A percentile compares a stretch with the other conserved stretches of the same genome.
These are phyloP conservation scores for Drosophila busckii DNA, from an alignment of 1,140 invertebrate species.

Conservation along the genomic window DNA sequence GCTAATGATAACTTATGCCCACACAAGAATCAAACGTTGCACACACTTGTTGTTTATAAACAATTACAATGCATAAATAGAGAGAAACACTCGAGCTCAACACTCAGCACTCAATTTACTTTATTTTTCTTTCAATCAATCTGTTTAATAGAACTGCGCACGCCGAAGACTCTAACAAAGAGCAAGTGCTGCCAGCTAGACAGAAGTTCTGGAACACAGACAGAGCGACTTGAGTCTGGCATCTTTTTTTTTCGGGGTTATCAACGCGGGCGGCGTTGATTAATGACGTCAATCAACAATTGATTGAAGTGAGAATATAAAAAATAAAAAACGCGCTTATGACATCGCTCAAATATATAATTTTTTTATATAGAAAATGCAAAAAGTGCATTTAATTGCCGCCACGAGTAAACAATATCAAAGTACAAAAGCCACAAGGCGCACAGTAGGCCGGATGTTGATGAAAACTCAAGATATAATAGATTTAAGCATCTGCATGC, in stretches of 20 bases:
- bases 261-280: slow-evolving; percentile 25
- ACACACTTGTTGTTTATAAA: slow-evolving; percentile 2
- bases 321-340: no score
- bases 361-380: slow-evolving; percentile 2
- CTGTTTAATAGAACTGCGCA: slow-evolving; percentile 5
- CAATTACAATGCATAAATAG: slow-evolving; percentile 25
- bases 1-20: not conserved
- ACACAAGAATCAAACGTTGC: not conserved
- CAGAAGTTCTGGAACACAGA: no score
- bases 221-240: no score
- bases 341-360: slow-evolving; percentile 30
- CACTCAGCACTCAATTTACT: slow-evolving; percentile 1
- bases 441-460: not conserved
- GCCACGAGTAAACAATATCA: slow-evolving; percentile 9
- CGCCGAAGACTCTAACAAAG: not conserved
- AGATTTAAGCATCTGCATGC: not conserved
- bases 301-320: slow-evolving; percentile 26
- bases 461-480: not conserved
- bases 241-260: slow-evolving; percentile 42
- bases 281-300: slow-evolving; percentile 55
- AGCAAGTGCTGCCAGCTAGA: no score
- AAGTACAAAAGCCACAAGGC: slow-evolving; percentile 16
- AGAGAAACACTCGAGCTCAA: slow-evolving; percentile 4
- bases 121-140: slow-evolving; percentile 17
- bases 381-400: not conserved